These are phyloP conservation scores for Zele albiditarsus DNA, from an alignment of 2,888 invertebrate genomes.

Conservation along the genomic window DNA sequence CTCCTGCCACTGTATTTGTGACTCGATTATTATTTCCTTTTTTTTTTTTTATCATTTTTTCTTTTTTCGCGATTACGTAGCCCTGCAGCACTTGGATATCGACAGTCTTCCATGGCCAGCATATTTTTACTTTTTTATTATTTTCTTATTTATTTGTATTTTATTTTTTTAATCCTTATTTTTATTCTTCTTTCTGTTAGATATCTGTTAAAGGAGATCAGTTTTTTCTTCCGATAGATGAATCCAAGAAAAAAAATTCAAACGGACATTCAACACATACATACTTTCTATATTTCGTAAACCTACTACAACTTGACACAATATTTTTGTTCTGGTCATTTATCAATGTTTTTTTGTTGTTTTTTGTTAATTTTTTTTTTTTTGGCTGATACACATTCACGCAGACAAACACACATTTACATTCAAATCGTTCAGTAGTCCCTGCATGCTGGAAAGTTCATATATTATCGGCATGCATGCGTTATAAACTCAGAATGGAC, in stretches of 20 bases:
- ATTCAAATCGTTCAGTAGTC: not conserved
- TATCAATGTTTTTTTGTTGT: not conserved
- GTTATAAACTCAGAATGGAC: not conserved
- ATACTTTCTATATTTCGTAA: not conserved
- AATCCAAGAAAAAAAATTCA: not conserved
- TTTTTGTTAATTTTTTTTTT: not conserved
- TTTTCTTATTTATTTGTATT: conserved; percentile 10
- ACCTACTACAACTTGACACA: not conserved
- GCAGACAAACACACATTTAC: not conserved
- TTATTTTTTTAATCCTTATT: not conserved
- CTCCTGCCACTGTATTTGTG: conserved; percentile 30
- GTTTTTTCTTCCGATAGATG: conserved; percentile 17
- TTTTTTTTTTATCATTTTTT: conserved; percentile 36
- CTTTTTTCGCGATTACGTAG: conserved; percentile 41
- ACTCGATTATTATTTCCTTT: conserved; percentile 26
- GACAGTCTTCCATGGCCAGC: conserved; percentile 14
- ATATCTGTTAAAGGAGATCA: conserved; percentile 27
- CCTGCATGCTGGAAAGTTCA: conserved; percentile 10
- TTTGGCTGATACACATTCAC: not conserved
- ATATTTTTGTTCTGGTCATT: not conserved
- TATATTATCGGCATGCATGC: conserved; percentile 14
- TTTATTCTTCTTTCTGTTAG: conserved; percentile 13
- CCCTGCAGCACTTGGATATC: conserved; percentile 36
- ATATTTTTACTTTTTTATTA: not conserved
- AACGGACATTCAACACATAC: not conserved